phyloP scores from a whole-genome alignment of 1,140 invertebrate genomes.

The Aphaenogaster rudis region DNA sequence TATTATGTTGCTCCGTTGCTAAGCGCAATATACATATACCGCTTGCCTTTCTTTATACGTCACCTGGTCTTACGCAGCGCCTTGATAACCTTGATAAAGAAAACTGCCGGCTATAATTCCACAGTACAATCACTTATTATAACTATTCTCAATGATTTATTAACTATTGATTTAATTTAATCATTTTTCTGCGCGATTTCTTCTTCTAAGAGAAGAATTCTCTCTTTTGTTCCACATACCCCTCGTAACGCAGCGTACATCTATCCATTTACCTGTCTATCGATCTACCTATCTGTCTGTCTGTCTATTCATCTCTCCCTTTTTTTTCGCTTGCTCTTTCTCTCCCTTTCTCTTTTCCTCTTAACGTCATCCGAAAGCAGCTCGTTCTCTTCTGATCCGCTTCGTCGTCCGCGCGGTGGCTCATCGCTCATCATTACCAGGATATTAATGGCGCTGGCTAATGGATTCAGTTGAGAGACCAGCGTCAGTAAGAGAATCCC shows the following conservation, averaged over 20 bases:
- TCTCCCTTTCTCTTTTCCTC: constrained; percentile 24
- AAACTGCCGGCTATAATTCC: not conserved
- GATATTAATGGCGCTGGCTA: constrained; percentile 82
- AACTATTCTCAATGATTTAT: constrained; percentile 2
- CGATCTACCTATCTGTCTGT: constrained; percentile 53
- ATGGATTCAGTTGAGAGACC: constrained; percentile 80
- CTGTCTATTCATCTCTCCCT: constrained; percentile 35
- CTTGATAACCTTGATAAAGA: constrained; percentile 15
- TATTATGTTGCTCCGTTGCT: constrained; percentile 2
- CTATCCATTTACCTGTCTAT: constrained; percentile 44
- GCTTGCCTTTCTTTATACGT: not conserved
- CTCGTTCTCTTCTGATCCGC: constrained; percentile 58
- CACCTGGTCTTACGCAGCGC: not conserved
- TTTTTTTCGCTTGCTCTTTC: constrained; percentile 24
- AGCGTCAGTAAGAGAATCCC: constrained; percentile 70
- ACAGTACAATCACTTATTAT: not conserved
- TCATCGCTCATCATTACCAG: constrained; percentile 82
- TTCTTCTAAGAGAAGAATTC: not conserved
- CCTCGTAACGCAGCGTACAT: constrained; percentile 11
- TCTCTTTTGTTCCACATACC: not conserved
- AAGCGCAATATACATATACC: not conserved
- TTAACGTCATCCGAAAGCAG: constrained; percentile 13
- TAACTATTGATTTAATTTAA: constrained; percentile 13
- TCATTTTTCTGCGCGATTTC: not conserved
- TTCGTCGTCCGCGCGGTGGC: constrained; percentile 66